Evolutionary conservation across 2,113 vertebrate genomes (phyloP).

Genomic region (Erythrocercus mccallii): DNA sequence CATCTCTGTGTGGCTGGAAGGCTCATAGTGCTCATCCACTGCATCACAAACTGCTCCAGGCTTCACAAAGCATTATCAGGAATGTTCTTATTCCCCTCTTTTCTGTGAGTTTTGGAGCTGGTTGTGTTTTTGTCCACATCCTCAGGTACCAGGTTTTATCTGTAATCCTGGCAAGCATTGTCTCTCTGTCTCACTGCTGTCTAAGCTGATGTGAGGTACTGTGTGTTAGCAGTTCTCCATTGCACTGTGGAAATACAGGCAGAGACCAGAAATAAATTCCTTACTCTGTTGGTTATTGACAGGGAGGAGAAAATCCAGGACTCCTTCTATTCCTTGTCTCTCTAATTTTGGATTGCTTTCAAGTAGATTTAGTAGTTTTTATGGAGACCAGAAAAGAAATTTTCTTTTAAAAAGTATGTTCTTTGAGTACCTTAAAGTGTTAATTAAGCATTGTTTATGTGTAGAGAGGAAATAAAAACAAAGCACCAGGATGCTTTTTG

Average conservation of each 20-base stretch:
- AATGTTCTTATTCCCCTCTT: background rate
- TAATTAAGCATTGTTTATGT: background rate
- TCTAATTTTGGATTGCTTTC: background rate
- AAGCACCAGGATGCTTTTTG: background rate
- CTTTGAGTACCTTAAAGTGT: background rate
- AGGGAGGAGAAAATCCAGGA: background rate
- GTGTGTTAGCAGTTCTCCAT: accelerated
- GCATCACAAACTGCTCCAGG: background rate
- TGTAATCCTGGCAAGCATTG: background rate
- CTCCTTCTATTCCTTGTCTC: background rate
- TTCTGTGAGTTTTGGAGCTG: background rate
- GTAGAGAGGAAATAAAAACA: background rate
- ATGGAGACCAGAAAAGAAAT: background rate
- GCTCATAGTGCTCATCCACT: accelerated
- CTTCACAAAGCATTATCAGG: background rate
- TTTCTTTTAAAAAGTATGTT: background rate
- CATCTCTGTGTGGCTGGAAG: background rate
- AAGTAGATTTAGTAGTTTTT: background rate
- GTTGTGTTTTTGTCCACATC: background rate
- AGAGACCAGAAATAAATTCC: background rate
- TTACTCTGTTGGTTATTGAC: background rate
- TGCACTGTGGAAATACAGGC: background rate
- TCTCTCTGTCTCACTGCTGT: background rate
- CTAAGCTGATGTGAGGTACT: background rate
- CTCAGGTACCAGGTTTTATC: background rate